Percentiles rank a stretch among this genome's conserved stretches.
Evolutionary conservation across 2,888 invertebrate species (phyloP).

Genomic region (Atrina japonica): DNA sequence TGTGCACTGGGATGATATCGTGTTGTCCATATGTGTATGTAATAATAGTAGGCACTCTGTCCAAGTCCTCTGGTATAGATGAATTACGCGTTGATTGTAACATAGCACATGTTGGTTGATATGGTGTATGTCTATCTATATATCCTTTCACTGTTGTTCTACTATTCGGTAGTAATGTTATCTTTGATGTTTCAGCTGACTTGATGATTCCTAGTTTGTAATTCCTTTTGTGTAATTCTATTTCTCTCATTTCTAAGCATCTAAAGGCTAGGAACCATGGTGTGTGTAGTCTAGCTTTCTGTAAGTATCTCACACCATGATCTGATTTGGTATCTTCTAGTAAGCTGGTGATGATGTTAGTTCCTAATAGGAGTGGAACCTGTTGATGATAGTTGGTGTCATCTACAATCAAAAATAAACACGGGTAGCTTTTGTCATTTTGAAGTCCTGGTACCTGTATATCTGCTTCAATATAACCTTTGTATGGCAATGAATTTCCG

Average conservation of each 20-base stretch:
- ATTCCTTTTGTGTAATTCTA: constrained; percentile 14
- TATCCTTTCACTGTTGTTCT: background rate
- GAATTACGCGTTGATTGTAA: background rate
- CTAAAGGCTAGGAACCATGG: constrained; percentile 33
- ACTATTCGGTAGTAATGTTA: constrained; percentile 1
- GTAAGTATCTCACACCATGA: constrained; percentile 17
- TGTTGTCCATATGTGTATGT: constrained; percentile 9
- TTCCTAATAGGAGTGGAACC: background rate
- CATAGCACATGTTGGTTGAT: constrained; percentile 2
- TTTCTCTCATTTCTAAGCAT: constrained; percentile 20
- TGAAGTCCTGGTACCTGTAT: constrained; percentile 8
- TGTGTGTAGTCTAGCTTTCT: constrained; percentile 21
- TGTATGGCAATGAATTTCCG: background rate
- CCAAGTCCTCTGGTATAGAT: background rate
- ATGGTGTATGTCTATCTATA: background rate
- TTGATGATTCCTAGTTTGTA: constrained; percentile 27
- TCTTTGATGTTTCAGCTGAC: constrained; percentile 14
- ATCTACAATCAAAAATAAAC: background rate
- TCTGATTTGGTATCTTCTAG: background rate
- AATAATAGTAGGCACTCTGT: constrained; percentile 1
- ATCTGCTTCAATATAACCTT: background rate
- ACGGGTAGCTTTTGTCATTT: background rate
- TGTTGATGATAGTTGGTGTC: constrained; percentile 7
- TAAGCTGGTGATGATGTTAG: constrained; percentile 2
- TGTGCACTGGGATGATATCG: background rate